Base-by-base conservation (phyloP, 2,113 vertebrate genomes). In the Trematocara marginatum region DNA sequence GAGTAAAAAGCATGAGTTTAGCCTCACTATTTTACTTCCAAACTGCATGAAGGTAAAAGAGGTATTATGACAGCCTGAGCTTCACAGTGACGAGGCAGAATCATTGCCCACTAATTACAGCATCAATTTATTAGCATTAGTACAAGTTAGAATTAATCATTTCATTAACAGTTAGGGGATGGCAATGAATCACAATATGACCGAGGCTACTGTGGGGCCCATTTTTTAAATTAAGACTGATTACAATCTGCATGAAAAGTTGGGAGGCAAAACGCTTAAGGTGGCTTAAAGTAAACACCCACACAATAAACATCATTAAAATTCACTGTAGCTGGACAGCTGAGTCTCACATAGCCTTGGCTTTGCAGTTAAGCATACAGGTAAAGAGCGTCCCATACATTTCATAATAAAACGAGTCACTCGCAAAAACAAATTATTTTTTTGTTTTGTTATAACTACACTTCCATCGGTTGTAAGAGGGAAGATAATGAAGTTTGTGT, bases 71-170 rank as follows among this genome's bases (percentile, higher is more conserved):
- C 88, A 90, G 85, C 79, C 78, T 81, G 11, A 82, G 86, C 71
- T 86, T 79, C 82, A 61, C 82, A 40, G 86, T 90, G 85, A 91
- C 54, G 12, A 90, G 78, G 78, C 86, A 88, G 84, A 94, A 92
- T 69, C 64, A 83, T 85, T 53, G 78, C 47, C 86, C 61, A 57
- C 87, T 95, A 94, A 96, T 95, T 92, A 93, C 89, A 66, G 88
- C 93, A 94, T 92, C 80, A 92, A 94, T 95, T 93, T 93, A 95
- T 96, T 96, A 95, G 90, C 86, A 88, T 74, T 90, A 87, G 88
- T 89, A 92, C 90, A 92, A 92, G 82, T 90, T 91, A 92, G 78
- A 95, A 96, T 95, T 90, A 93, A 96, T 96, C 80, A 93, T 95
- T 94, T 94, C 93, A 96, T 96, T 95, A 95, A 88, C 81, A 84